phyloP scores from a whole-genome alignment of 1,140 invertebrate species.

The Conus betulinus region DNA sequence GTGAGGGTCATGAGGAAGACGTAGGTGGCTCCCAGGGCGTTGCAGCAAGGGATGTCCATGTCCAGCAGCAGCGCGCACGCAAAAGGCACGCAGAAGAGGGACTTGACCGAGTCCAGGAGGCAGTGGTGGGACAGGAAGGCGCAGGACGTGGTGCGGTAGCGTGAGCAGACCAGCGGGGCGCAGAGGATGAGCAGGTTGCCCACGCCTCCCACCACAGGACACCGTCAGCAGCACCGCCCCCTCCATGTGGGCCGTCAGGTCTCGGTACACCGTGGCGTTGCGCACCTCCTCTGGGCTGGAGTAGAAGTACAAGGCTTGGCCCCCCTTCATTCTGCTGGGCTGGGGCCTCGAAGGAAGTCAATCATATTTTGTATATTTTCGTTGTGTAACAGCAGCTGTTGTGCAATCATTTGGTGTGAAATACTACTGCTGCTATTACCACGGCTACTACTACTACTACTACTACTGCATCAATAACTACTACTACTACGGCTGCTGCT shows the following conservation, averaged over 20 bases:
- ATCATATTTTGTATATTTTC: too few relatives aligned
- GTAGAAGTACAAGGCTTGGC: background rate
- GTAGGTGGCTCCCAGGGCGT: constrained; percentile 92
- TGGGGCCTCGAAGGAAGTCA: too few relatives aligned
- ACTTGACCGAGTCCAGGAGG: constrained; percentile 65
- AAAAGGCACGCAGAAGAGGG: constrained; percentile 63
- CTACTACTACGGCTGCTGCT: background rate
- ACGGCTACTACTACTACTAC: background rate
- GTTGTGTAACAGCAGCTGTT: too few relatives aligned
- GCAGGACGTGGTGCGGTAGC: constrained; percentile 61
- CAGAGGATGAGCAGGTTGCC: constrained; percentile 89
- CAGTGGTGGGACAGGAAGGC: constrained; percentile 71
- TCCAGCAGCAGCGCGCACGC: constrained; percentile 87
- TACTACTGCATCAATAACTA: too few relatives aligned
- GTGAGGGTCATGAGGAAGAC: constrained; percentile 91
- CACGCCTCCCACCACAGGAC: constrained; percentile 87
- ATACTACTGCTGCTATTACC: too few relatives aligned
- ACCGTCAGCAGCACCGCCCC: constrained; percentile 87
- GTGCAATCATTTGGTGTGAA: too few relatives aligned
- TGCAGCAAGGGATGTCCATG: constrained; percentile 90
- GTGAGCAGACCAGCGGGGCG: constrained; percentile 78
- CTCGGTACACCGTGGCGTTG: constrained; percentile 28
- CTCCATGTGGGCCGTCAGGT: constrained; percentile 74
- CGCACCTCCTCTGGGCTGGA: background rate
- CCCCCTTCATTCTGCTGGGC: constrained; percentile 29